phyloP scores from a whole-genome alignment of 2,113 vertebrate species.

The Cebus imitator region DNA sequence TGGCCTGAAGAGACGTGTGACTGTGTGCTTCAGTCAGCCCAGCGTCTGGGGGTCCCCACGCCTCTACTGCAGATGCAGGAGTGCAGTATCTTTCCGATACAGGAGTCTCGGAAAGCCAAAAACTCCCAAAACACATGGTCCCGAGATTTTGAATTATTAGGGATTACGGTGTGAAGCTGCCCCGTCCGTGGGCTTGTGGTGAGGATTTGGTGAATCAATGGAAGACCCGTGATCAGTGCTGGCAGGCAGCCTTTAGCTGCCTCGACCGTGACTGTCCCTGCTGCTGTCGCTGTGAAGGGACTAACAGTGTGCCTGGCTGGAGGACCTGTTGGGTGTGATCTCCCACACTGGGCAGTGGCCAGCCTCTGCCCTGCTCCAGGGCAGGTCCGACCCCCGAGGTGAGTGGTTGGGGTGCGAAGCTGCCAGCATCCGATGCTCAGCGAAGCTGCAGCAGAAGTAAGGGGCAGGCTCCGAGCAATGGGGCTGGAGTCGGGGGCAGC shows the following conservation, averaged over 20 bases:
- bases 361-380: neutral
- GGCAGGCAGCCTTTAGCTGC: neutral
- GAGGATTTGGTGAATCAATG: neutral
- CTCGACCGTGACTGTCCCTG: rapidly evolving
- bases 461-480: rapidly evolving
- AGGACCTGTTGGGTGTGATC: neutral
- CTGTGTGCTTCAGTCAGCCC: no score
- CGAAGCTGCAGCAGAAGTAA: neutral
- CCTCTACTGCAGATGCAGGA: neutral
- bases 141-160: neutral
- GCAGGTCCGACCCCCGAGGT: rapidly evolving
- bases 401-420: rapidly evolving
- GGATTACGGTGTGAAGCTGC: rapidly evolving
- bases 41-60: neutral
- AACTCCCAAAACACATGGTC: neutral
- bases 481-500: neutral
- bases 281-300: neutral
- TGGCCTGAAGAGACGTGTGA: no score
- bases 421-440: neutral
- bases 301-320: rapidly evolving
- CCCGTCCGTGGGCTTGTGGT: neutral
- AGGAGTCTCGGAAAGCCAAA: neutral
- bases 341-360: neutral
- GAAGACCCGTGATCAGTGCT: neutral
- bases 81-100: no score